Percentiles rank a stretch among this genome's conserved stretches.
These are phyloP conservation scores for Epirrhoe alternata DNA, from an alignment of 2,888 invertebrate genomes.

Conservation along the genomic window DNA sequence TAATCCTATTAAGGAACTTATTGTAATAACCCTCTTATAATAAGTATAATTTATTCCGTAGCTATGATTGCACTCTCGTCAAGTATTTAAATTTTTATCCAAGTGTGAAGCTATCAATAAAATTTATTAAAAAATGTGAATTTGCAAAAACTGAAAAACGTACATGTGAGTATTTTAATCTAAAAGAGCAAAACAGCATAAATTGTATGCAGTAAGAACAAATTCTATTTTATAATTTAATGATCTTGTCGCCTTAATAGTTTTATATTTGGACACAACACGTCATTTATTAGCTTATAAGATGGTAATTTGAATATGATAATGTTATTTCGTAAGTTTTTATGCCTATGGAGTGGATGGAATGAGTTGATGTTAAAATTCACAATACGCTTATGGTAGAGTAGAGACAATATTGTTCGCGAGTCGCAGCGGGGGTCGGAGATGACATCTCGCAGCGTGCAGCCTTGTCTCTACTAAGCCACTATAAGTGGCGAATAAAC, in stretches of 20 bases:
- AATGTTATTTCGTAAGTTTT: conserved; percentile 55
- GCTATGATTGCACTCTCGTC: too few species aligned
- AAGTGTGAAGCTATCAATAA: too few species aligned
- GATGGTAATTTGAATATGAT: conserved; percentile 38
- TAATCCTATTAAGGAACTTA: too few species aligned
- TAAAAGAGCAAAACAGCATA: conserved; percentile 1
- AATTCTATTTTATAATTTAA: conserved; percentile 12
- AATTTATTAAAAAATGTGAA: too few species aligned
- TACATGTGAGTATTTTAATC: not conserved
- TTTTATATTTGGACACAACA: conserved; percentile 51
- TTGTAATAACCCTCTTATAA: too few species aligned
- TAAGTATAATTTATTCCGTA: too few species aligned
- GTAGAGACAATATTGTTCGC: conserved; percentile 82
- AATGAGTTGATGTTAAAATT: conserved; percentile 81
- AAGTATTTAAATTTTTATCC: too few species aligned
- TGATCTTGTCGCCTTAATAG: conserved; percentile 47
- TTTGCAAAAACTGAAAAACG: not conserved
- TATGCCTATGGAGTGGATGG: conserved; percentile 62
- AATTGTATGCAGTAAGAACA: conserved; percentile 2
- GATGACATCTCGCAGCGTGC: conserved; percentile 84
- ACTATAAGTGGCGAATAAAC: conserved; percentile 40
- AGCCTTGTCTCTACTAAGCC: conserved; percentile 69
- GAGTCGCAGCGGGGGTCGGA: conserved; percentile 77
- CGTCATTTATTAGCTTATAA: conserved; percentile 47
- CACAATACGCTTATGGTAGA: conserved; percentile 74